phyloP scores from a whole-genome alignment of 1,140 invertebrate species.

The Ganaspis sp. region DNA sequence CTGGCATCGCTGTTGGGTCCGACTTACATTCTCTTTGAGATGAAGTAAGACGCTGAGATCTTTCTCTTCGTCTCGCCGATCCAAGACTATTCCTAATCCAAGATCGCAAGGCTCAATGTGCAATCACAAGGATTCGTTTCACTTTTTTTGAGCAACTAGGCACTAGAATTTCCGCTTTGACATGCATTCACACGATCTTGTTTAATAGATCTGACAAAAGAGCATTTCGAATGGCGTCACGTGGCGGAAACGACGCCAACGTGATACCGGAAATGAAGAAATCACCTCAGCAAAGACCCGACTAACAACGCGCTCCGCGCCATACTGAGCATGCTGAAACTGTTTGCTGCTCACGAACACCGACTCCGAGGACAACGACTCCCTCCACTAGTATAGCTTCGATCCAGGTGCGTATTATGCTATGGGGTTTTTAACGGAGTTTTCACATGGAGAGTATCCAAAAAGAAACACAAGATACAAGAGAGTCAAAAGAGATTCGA shows the following conservation, averaged over 20 bases:
- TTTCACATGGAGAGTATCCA: not conserved
- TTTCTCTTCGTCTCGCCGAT: constrained; percentile 8
- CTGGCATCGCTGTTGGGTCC: constrained; percentile 56
- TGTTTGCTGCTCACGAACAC: constrained; percentile 43
- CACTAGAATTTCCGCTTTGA: not conserved
- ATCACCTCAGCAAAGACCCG: constrained; percentile 5
- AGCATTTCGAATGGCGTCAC: constrained; percentile 31
- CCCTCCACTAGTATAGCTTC: constrained; percentile 42
- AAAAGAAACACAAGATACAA: no score
- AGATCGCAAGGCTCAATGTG: constrained; percentile 2
- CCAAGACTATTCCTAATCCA: constrained; percentile 15
- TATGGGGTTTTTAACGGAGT: not conserved
- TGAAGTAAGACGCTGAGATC: constrained; percentile 34
- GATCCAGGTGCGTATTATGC: constrained; percentile 33
- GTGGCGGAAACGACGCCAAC: constrained; percentile 33
- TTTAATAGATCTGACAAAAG: not conserved
- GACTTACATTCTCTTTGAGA: constrained; percentile 54
- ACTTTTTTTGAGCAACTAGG: not conserved
- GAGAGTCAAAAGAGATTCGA: no score
- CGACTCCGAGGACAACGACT: constrained; percentile 52
- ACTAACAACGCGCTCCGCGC: constrained; percentile 49
- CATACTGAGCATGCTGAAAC: constrained; percentile 47
- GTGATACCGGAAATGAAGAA: constrained; percentile 28
- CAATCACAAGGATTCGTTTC: not conserved
- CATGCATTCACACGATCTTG: not conserved